Evolutionary conservation across 1,140 invertebrate species (phyloP), one percentile per base, ranked within the genome.

Genomic region (Ooceraea biroi): DNA sequence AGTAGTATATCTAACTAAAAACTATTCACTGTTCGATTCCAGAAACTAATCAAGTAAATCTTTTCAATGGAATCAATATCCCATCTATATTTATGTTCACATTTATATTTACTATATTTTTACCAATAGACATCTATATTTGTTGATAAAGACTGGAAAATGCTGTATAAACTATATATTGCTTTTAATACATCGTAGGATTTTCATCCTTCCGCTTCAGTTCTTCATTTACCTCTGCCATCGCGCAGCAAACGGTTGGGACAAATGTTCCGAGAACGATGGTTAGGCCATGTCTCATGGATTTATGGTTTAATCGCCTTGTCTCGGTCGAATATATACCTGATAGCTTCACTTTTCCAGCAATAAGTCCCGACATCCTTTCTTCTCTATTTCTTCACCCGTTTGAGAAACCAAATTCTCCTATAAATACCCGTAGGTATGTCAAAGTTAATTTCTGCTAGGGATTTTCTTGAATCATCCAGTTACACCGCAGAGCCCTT

Each of bases 131-230:
- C 30, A 46, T 27, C 48, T 14, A 46, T 76, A 82, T 87, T 52
- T 68, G 25, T 87, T 50, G 72, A 83, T 77, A 65, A 87, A 83
- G 58, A 77, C 50, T 86, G 58, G 57, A 65, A 77, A 87, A n/a
- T 65, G 48, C 14, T 71, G 30, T 19, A 69, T 61, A 5, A n/a
- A n/a, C n/a, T 27, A 52, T 85, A 83, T 77, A 83, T 83, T 82
- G 41, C 36, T 25, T 57, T 86, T 77, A 72, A 87, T 83, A 57
- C 46, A n/a, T 25, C 8, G 17, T 4, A 72, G 80, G 19, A 68
- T 87, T 83, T 86, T 86, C 72, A 74, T 52, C 66, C 60, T 77
- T 76, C 65, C 65, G 14, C 11, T 50, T 22, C 77, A 14, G 17
- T 1, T 27, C 52, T 19, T 82, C 66, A n/a, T 48, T 44, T 19